Base-by-base conservation (phyloP, 2,888 invertebrate genomes). In the Bugulina stolonifera region DNA sequence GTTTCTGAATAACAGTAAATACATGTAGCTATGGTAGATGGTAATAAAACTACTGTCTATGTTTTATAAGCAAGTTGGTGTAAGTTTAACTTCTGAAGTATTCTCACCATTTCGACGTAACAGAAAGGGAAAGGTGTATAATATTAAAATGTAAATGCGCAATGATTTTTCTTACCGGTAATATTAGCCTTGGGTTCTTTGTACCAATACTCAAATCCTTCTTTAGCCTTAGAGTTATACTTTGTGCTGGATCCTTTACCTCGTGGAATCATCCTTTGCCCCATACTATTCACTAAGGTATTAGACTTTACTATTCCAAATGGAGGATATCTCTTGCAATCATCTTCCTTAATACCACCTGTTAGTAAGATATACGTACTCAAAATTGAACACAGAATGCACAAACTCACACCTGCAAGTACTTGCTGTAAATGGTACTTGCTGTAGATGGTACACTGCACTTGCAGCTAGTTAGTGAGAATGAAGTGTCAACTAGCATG, bases 171-270 rank as follows among this genome's bases (percentile, higher is more conserved):
- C 10, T 25, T 32, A 64, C 64, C 64, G 3, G 64, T 64, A 10
- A 64, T 64, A n/a, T 64, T 64, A 32, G 70, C 70, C 70, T 43
- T 70, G n/a, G 70, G 70, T 52, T 70, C 70, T 32, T 70, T 23
- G 23, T 70, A 70, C 70, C 70, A 70, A 29, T 70, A 70, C 10
- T 43, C 29, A 54, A 70, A 70, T 35, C 70, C 70, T 29, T 43
- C 52, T 25, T 70, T 70, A 23, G 70, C 70, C 52, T 54, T 70
- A 10, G 43, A 22, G 52, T 70, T 70, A 52, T 23, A 70, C 2
- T 22, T 43, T 23, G 70, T 23, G 5, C 10, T 18, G 5, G 10
- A 10, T n/a, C 52, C 52, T 27, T 70, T 70, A 54, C 5, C 52
- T 25, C 27, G 23, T 5, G 55, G 55, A 3, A 64, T 32, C 29